Percentiles rank a stretch among this genome's conserved stretches.
These are phyloP conservation scores for Melanostoma mellinum DNA, from an alignment of 2,888 invertebrate genomes.

Conservation along the genomic window DNA sequence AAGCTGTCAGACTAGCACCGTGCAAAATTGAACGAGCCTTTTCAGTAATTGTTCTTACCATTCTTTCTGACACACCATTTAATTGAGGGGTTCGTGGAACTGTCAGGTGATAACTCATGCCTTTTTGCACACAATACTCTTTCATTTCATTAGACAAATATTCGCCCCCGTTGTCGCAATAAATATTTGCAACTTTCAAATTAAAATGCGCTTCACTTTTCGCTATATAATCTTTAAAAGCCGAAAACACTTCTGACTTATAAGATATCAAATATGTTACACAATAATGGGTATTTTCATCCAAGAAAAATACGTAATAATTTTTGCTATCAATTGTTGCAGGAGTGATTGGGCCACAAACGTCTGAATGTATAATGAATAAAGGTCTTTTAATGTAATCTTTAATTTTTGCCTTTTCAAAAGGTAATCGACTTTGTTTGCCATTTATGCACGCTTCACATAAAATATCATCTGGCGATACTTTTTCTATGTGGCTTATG, in stretches of 20 bases:
- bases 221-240: constrained; percentile 72
- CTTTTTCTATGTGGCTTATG: constrained; percentile 29
- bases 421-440: constrained; percentile 78
- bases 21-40: constrained; percentile 77
- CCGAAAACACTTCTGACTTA: no score
- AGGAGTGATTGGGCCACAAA: constrained; percentile 78
- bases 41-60: constrained; percentile 78
- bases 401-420: constrained; percentile 74
- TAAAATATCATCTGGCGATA: constrained; percentile 60
- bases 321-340: constrained; percentile 74
- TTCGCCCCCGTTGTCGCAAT: constrained; percentile 77
- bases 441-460: constrained; percentile 78
- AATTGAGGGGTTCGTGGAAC: constrained; percentile 78
- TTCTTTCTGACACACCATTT: constrained; percentile 79
- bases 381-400: constrained; percentile 75
- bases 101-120: constrained; percentile 77
- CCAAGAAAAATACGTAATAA: no score
- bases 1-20: constrained; percentile 75
- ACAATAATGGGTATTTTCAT: no score
- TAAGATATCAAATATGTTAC: no score
- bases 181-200: constrained; percentile 75
- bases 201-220: constrained; percentile 74
- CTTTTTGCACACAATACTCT: constrained; percentile 75
- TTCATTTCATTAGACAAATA: constrained; percentile 76
- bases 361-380: constrained; percentile 77